A percentile compares a stretch with the other conserved stretches of the same genome.
These are phyloP conservation scores for Hydriomena furcata DNA, from an alignment of 2,888 invertebrate genomes.

Conservation along the genomic window DNA sequence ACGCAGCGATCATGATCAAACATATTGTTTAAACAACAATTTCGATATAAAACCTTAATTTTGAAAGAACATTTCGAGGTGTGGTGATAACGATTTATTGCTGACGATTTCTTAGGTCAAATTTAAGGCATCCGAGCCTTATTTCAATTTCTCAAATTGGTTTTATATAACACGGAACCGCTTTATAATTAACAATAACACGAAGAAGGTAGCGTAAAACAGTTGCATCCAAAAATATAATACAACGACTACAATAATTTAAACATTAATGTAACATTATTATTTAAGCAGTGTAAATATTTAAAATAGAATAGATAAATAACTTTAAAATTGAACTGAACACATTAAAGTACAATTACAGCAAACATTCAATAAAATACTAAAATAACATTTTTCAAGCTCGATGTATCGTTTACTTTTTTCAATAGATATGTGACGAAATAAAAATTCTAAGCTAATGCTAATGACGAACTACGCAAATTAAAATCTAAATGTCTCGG, in stretches of 20 bases:
- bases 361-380: conserved; percentile 75
- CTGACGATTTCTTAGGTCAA: conserved; percentile 31
- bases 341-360: conserved; percentile 67
- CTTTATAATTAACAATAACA: conserved; percentile 63
- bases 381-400: conserved; percentile 78
- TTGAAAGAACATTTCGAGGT: conserved; percentile 77
- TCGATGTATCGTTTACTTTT: conserved; percentile 72
- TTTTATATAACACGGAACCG: conserved; percentile 47
- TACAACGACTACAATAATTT: conserved; percentile 78
- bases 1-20: conserved; percentile 70
- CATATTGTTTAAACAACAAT: conserved; percentile 66
- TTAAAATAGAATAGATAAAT: conserved; percentile 75
- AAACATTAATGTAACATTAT: conserved; percentile 76
- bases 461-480: conserved; percentile 70
- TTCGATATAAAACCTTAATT: conserved; percentile 70
- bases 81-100: conserved; percentile 50
- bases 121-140: conserved; percentile 39
- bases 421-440: conserved; percentile 57
- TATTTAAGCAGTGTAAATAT: conserved; percentile 80
- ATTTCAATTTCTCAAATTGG: conserved; percentile 39
- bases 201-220: conserved; percentile 72
- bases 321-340: conserved; percentile 68
- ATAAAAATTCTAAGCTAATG: conserved; percentile 67
- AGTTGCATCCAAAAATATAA: conserved; percentile 80
- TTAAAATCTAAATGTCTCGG: conserved; percentile 62